Base-by-base conservation (phyloP, 2,113 vertebrate genomes). In the Opisthocomus hoazin region DNA sequence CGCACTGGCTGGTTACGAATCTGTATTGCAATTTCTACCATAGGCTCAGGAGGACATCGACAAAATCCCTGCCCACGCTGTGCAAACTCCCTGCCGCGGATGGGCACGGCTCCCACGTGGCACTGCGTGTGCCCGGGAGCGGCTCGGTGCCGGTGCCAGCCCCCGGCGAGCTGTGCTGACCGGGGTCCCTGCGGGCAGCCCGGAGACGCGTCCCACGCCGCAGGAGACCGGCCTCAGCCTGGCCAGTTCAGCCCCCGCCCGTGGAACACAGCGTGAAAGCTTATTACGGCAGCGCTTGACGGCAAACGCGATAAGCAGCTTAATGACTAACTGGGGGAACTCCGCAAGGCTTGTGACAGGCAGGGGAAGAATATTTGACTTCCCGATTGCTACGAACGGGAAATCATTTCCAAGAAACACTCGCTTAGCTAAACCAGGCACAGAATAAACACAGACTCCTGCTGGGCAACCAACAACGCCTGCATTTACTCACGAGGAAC, bases 311-410 rank as follows among this genome's bases (percentile, higher is more conserved):
- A 92, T 96, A 96, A 95, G 88, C 73, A 60, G 64, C 37, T 88
- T 94, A 94, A 95, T 95, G 69, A 89, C 90, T 96, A 94, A 96
- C 73, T 36, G 37, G 27, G 23, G 43, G 15, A 96, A 54, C 56
- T 13, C 54, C 21, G 75, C 61, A 88, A 76, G 45, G 34, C 56
- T 64, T 51, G 58, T 2, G 30, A 51, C 32, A 88, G 50, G 76
- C 13, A 36, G 34, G 36, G 19, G 18, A 77, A 84, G 48, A 87
- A 41, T 89, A 89, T 74, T 77, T 89, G 87, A 30, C 50, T 90
- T 93, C 41, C 18, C 1, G 5, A 92, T 43, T 75, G 68, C 34
- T 74, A 66, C 84, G 43, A 74, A 58, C 86, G 90, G 64, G 60
- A 89, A 93, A 87, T 64, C 2, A 70, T 70, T 94, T 71, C 80